Evolutionary conservation across 2,888 invertebrate species (phyloP).

Genomic region (Liopterus haemorrhoidalis): DNA sequence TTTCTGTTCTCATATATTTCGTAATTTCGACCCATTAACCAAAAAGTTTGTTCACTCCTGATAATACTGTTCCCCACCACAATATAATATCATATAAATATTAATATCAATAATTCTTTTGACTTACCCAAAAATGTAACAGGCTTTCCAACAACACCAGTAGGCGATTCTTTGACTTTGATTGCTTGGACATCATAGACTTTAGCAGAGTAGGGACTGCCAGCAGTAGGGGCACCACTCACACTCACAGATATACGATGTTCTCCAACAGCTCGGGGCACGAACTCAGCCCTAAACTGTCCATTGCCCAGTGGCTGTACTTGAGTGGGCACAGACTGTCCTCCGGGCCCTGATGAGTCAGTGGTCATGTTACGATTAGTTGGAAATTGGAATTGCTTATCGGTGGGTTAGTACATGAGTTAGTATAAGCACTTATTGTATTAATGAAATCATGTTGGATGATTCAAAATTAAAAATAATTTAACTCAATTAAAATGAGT

Average conservation of each 20-base stretch:
- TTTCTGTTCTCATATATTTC: no score
- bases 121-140: slow-evolving; percentile 79
- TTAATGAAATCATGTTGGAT: background rate
- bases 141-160: slow-evolving; percentile 82
- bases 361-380: slow-evolving; percentile 20
- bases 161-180: slow-evolving; percentile 85
- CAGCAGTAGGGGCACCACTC: slow-evolving; percentile 74
- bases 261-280: slow-evolving; percentile 84
- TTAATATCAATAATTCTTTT: background rate
- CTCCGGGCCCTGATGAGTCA: slow-evolving; percentile 81
- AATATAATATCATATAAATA: slow-evolving; percentile 3
- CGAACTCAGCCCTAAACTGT: slow-evolving; percentile 84
- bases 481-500: background rate
- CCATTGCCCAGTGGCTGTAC: slow-evolving; percentile 77
- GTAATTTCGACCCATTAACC: no score
- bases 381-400: slow-evolving; percentile 7
- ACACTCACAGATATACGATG: slow-evolving; percentile 85
- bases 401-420: slow-evolving; percentile 3
- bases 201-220: slow-evolving; percentile 91
- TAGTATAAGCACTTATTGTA: slow-evolving; percentile 1
- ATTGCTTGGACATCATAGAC: slow-evolving; percentile 93
- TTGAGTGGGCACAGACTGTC: slow-evolving; percentile 83
- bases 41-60: slow-evolving; percentile 1
- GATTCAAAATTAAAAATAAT: background rate
- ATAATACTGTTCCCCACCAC: background rate